These are phyloP conservation scores for Xestia rhomboidea DNA, from an alignment of 2,888 invertebrate genomes.

Conservation along the genomic window DNA sequence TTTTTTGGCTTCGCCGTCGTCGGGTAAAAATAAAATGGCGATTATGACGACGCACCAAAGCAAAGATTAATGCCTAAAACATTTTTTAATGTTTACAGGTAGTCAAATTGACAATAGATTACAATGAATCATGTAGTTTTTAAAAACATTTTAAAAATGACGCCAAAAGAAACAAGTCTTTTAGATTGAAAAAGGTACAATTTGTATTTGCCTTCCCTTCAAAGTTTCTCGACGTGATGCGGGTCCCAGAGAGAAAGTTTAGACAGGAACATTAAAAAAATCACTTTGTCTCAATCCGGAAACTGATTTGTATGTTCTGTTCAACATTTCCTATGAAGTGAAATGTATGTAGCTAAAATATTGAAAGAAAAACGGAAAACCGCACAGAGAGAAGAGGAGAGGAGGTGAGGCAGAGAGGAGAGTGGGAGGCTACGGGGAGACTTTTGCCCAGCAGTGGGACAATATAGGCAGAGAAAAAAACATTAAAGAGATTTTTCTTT, in stretches of 20 bases:
- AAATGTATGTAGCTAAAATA: neutral
- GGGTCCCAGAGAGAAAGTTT: slow-evolving; percentile 5
- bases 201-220: neutral
- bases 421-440: too few species aligned
- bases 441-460: too few species aligned
- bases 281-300: slow-evolving; percentile 29
- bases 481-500: too few species aligned
- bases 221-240: slow-evolving; percentile 14
- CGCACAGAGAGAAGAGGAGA: too few species aligned
- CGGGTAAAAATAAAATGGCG: too few species aligned
- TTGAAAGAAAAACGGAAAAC: too few species aligned
- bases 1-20: too few species aligned
- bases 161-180: neutral
- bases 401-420: too few species aligned
- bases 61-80: too few species aligned
- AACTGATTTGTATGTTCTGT: neutral
- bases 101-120: neutral
- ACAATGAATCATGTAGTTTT: neutral
- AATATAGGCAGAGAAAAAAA: too few species aligned
- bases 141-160: neutral
- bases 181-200: neutral
- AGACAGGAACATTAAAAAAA: slow-evolving; percentile 21
- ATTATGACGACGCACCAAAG: too few species aligned
- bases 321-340: neutral
- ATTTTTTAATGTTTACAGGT: neutral